Evolutionary conservation across 2,113 vertebrate species (phyloP).

Genomic region (Talpa occidentalis): DNA sequence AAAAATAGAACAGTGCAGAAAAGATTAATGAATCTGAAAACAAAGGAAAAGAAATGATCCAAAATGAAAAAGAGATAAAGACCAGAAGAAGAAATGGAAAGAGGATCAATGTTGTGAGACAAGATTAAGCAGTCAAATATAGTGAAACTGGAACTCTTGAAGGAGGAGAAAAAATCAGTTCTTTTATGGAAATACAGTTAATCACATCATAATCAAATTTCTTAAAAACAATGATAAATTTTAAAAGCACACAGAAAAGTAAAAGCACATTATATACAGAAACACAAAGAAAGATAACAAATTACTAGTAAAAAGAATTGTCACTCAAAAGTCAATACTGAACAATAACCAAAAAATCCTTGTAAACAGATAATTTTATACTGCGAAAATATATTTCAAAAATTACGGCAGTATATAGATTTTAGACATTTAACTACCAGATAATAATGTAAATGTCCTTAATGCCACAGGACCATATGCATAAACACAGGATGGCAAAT

Average conservation of each 20-base stretch:
- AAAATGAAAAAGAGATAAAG: neutral
- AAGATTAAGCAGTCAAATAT: neutral
- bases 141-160: neutral
- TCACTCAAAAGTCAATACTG: neutral
- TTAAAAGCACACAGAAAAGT: conserved; percentile 5
- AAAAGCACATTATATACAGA: neutral
- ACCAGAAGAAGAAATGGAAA: neutral
- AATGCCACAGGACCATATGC: too few species aligned
- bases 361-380: neutral
- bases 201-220: neutral
- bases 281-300: neutral
- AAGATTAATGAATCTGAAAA: neutral
- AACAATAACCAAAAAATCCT: neutral
- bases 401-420: neutral
- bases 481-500: too few species aligned
- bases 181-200: neutral
- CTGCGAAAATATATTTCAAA: neutral
- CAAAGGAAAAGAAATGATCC: neutral
- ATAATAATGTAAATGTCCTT: neutral
- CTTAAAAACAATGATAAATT: neutral
- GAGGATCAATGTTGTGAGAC: neutral
- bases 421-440: neutral
- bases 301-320: neutral
- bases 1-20: neutral
- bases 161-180: neutral